Evolutionary conservation across 2,888 invertebrate species (phyloP).

Genomic region (Deilephila elpenor): DNA sequence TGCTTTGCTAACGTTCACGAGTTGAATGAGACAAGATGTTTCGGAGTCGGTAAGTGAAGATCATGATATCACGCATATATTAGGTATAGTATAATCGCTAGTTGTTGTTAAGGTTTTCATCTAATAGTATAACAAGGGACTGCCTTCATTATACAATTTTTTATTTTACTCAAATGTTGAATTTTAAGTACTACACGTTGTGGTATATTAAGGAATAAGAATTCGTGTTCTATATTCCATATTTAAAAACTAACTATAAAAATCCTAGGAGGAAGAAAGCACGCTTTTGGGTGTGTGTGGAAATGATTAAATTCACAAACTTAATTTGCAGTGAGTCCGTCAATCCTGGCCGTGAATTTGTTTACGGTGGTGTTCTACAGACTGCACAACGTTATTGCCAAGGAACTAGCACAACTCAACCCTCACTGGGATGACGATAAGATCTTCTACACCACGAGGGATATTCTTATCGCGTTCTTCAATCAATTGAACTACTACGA

Average conservation of each 20-base stretch:
- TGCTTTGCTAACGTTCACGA: slow-evolving; percentile 31
- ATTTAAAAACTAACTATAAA: too few relatives aligned
- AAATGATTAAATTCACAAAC: too few relatives aligned
- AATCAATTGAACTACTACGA: slow-evolving; percentile 56
- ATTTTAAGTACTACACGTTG: too few relatives aligned
- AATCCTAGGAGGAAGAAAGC: too few relatives aligned
- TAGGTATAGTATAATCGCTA: too few relatives aligned
- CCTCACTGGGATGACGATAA: slow-evolving; percentile 60
- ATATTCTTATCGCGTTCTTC: slow-evolving; percentile 55
- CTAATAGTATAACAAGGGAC: too few relatives aligned
- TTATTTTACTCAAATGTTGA: too few relatives aligned
- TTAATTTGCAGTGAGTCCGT: slow-evolving; percentile 37
- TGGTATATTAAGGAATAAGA: too few relatives aligned
- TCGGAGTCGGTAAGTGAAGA: slow-evolving; percentile 36
- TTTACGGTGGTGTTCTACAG: slow-evolving; percentile 55
- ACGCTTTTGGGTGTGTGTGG: too few relatives aligned
- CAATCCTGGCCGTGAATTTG: slow-evolving; percentile 35
- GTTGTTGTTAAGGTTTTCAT: too few relatives aligned
- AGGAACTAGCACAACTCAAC: slow-evolving; percentile 47
- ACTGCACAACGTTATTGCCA: slow-evolving; percentile 56
- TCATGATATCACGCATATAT: background rate
- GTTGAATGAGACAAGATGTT: slow-evolving; percentile 35
- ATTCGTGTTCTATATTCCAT: too few relatives aligned
- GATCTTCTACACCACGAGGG: slow-evolving; percentile 53
- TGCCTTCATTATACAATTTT: too few relatives aligned